A percentile compares a stretch with the other conserved stretches of the same genome.
Evolutionary conservation across 2,113 vertebrate genomes (phyloP).

Genomic region (Asarcornis scutulata): DNA sequence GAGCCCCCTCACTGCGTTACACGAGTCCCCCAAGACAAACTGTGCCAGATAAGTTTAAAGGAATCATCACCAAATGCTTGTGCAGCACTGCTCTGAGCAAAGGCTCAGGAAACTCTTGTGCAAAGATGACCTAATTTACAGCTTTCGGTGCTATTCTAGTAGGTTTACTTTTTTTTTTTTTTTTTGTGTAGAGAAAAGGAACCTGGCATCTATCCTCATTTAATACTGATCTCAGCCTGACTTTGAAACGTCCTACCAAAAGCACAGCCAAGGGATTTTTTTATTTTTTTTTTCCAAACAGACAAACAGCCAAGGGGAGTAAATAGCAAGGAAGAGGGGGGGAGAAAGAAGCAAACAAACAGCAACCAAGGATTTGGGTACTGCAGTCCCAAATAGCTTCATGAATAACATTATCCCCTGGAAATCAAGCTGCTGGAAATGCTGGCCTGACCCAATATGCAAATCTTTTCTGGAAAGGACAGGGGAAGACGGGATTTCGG

Average conservation of each 20-base stretch:
- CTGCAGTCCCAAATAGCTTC: not conserved
- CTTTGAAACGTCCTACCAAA: constrained; percentile 60
- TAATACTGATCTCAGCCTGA: constrained; percentile 54
- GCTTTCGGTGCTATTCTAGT: constrained; percentile 49
- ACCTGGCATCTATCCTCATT: constrained; percentile 69
- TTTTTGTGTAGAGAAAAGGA: constrained; percentile 30
- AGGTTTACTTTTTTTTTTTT: not conserved
- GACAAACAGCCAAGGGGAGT: not conserved
- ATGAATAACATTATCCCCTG: constrained; percentile 21
- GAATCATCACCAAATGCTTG: not conserved
- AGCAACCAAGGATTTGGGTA: not conserved
- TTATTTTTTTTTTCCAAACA: not conserved
- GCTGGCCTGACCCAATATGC: constrained; percentile 56
- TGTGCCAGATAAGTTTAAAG: constrained; percentile 61
- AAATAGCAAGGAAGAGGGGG: not conserved
- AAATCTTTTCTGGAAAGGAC: constrained; percentile 17
- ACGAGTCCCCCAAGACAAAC: constrained; percentile 11
- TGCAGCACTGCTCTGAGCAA: not conserved
- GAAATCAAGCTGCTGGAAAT: constrained; percentile 28
- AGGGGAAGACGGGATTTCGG: not conserved
- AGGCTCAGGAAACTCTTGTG: not conserved
- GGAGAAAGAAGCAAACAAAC: constrained; percentile 8
- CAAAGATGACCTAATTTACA: constrained; percentile 65
- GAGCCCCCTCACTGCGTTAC: constrained; percentile 9
- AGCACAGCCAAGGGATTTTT: constrained; percentile 39